Conservation (phyloP, 2,113 vertebrate species). For the Sisor rabdophorus region DNA sequence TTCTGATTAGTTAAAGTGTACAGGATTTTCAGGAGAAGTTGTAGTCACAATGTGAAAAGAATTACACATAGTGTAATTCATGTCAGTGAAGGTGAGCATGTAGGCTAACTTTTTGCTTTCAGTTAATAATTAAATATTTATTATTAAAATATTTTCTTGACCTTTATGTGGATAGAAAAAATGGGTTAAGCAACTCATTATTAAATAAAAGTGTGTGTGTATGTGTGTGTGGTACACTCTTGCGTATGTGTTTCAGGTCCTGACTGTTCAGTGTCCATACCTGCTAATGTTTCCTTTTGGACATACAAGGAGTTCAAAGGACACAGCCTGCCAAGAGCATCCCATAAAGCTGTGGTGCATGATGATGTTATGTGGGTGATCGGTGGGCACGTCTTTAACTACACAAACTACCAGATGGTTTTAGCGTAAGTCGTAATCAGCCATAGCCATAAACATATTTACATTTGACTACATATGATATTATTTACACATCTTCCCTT, state of each 20-base stretch:
- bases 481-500: not conserved
- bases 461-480: not conserved
- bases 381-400: slow-evolving; percentile 95
- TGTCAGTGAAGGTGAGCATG: too few relatives aligned
- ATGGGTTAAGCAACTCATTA: not conserved
- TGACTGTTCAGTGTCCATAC: slow-evolving; percentile 83
- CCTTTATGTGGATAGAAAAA: not conserved
- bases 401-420: slow-evolving; percentile 89
- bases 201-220: not conserved
- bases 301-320: slow-evolving; percentile 73
- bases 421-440: slow-evolving; percentile 80
- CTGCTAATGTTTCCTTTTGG: slow-evolving; percentile 91
- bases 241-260: slow-evolving; percentile 69
- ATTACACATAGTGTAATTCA: too few relatives aligned
- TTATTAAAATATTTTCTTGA: not conserved
- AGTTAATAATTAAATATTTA: not conserved
- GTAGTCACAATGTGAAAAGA: too few relatives aligned
- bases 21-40: too few relatives aligned
- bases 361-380: slow-evolving; percentile 90
- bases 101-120: not conserved
- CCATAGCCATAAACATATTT: not conserved
- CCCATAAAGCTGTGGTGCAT: slow-evolving; percentile 86
- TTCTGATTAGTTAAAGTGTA: too few relatives aligned
- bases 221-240: not conserved
- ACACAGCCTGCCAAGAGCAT: slow-evolving; percentile 80